Evolutionary conservation across 2,113 vertebrate genomes (phyloP).

Genomic region (Perca fluviatilis): DNA sequence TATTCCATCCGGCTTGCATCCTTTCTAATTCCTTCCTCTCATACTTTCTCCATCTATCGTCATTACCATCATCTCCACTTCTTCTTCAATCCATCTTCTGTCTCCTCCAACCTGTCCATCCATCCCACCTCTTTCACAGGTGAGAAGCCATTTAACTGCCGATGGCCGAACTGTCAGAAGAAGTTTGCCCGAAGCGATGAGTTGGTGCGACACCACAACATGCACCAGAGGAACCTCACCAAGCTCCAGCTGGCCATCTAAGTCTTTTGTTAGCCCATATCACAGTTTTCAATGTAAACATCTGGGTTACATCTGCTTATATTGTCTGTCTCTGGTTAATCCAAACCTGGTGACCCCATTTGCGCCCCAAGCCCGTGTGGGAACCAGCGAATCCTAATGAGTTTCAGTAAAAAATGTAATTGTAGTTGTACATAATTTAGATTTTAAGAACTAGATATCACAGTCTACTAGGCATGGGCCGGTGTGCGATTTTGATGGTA

Average conservation of each 20-base stretch:
- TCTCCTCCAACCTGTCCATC: background rate
- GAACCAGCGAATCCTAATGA: background rate
- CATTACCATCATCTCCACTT: background rate
- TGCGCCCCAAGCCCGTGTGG: conserved; percentile 5
- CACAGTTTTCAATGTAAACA: conserved; percentile 5
- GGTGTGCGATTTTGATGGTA: no score
- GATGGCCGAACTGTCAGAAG: conserved; percentile 99
- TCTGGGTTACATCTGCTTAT: conserved; percentile 1
- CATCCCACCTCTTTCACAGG: conserved; percentile 79
- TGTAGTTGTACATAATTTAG: background rate
- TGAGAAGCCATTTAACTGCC: conserved; percentile 98
- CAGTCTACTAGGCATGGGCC: background rate
- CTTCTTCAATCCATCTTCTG: background rate
- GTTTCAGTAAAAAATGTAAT: background rate
- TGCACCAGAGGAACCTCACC: conserved; percentile 99
- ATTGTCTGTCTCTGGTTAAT: background rate
- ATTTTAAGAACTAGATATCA: background rate
- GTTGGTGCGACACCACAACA: conserved; percentile 98
- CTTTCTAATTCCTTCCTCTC: background rate
- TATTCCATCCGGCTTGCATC: background rate
- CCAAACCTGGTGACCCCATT: background rate
- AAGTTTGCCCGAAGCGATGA: conserved; percentile 99
- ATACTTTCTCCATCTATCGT: background rate
- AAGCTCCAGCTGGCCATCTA: conserved; percentile 97
- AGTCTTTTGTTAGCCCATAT: conserved; percentile 29